phyloP scores from a whole-genome alignment of 2,888 invertebrate genomes.

The Heteromurus nitidus region DNA sequence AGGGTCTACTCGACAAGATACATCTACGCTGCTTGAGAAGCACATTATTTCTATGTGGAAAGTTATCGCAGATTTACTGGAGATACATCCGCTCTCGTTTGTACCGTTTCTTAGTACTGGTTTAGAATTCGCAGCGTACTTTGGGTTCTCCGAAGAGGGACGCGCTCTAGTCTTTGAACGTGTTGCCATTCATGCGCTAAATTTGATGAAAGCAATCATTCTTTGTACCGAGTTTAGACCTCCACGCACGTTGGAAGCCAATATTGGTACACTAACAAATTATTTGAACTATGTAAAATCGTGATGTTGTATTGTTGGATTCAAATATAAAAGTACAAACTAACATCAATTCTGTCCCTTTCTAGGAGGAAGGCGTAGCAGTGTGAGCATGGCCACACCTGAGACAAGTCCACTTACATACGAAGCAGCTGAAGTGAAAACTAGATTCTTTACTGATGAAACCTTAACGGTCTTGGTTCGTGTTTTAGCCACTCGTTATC shows the following conservation, averaged over 20 bases:
- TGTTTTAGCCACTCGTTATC: slow-evolving; percentile 90
- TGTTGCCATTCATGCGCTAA: slow-evolving; percentile 92
- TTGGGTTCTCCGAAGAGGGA: slow-evolving; percentile 90
- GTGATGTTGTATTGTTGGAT: not conserved
- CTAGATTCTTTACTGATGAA: slow-evolving; percentile 85
- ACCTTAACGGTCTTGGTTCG: slow-evolving; percentile 88
- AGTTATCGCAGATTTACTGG: slow-evolving; percentile 80
- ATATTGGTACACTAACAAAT: no score
- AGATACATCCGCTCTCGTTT: slow-evolving; percentile 87
- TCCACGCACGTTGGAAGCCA: slow-evolving; percentile 80
- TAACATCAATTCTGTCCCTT: slow-evolving; percentile 41
- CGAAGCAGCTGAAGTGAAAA: slow-evolving; percentile 83
- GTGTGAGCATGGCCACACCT: slow-evolving; percentile 72
- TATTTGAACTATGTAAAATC: no score
- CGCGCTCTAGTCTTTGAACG: slow-evolving; percentile 85
- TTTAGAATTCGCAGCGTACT: slow-evolving; percentile 88
- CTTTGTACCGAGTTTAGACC: slow-evolving; percentile 85
- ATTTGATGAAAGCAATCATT: slow-evolving; percentile 89
- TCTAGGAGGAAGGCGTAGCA: slow-evolving; percentile 70
- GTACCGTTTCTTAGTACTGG: slow-evolving; percentile 87
- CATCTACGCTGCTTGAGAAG: slow-evolving; percentile 69
- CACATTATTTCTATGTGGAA: slow-evolving; percentile 73
- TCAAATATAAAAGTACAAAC: not conserved
- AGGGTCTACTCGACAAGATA: slow-evolving; percentile 70
- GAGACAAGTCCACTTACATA: slow-evolving; percentile 77